Conservation (phyloP, 2,113 vertebrate species). For the Kryptolebias marmoratus region DNA sequence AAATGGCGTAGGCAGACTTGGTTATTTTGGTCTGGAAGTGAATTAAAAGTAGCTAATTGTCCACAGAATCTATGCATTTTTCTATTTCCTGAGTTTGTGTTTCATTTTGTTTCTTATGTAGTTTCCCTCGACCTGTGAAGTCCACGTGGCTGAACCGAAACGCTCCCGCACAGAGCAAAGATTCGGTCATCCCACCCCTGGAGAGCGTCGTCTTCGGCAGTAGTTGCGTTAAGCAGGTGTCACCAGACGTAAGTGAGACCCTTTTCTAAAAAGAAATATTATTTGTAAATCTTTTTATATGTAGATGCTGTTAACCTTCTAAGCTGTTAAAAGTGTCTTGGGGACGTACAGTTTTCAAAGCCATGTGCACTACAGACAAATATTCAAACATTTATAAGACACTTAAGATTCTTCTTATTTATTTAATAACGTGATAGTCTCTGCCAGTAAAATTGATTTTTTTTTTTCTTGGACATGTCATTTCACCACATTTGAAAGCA, state of each 20-base stretch:
- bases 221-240: conserved; percentile 93
- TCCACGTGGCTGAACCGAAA: conserved; percentile 96
- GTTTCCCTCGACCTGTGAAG: conserved; percentile 96
- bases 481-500: too few species aligned
- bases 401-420: too few species aligned
- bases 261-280: background rate
- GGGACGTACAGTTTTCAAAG: too few species aligned
- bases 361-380: too few species aligned
- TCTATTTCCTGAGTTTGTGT: background rate
- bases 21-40: background rate
- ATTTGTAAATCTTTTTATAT: background rate
- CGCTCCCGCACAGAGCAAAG: conserved; percentile 92
- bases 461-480: too few species aligned
- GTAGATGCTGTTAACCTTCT: background rate
- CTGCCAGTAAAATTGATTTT: too few species aligned
- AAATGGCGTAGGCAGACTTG: background rate
- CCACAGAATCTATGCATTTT: background rate
- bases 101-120: conserved; percentile 34
- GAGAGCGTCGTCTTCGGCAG: conserved; percentile 96
- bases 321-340: background rate
- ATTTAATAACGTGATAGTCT: too few species aligned
- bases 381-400: too few species aligned
- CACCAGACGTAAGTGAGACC: conserved; percentile 89
- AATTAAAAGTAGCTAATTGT: background rate
- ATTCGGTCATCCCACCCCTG: conserved; percentile 91